Evolutionary conservation across 2,888 invertebrate species (phyloP), one percentile per base, ranked within the genome.

Genomic region (Rhopalosiphum nymphaeae): DNA sequence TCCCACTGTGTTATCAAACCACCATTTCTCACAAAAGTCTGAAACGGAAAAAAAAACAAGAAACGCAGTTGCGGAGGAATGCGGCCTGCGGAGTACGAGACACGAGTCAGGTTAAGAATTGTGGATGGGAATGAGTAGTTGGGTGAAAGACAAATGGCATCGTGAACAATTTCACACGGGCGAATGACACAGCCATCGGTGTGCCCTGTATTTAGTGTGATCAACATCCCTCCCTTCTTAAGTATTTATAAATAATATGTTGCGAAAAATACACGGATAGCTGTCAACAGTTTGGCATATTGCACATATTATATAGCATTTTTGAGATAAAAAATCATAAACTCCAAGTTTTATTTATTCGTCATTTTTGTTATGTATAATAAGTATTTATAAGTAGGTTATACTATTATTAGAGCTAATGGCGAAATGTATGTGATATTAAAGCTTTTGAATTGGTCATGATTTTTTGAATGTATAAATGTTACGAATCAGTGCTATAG

Each of bases 1-100:
- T 91, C 93, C 93, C 67, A 90, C 93, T 85, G 90, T 61, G 93
- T 91, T 90, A 94, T 94, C 93, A 94, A 94, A 94, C 90, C 93
- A 56, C 86, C 90, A 94, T 94, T 94, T 94, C 49, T 94, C 85
- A 93, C 93, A 44, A 56, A 26, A 61, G 93, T n/a, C 85, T 44
- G 57, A 57, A 90, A 90, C 13, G 61, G 49, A 86, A 85, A 61
- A 90, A 46, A 61, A 86, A 90, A 46, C 49, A 25, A 88, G 88
- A 88, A 67, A 92, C 61, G 16, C 36, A 85, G 56, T 29, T 46
- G n/a, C 21, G 21, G 84, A 53, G 84, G 42, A 78, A 78, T 78
- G 78, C 78, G 9, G 36, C 21, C 78, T 78, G 36, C 78, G 21
- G 78, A 78, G 78, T 42, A 36, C 78, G 9, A 78, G 21, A 26